Evolutionary conservation across 2,113 vertebrate genomes (phyloP).

Genomic region (Alces alces): DNA sequence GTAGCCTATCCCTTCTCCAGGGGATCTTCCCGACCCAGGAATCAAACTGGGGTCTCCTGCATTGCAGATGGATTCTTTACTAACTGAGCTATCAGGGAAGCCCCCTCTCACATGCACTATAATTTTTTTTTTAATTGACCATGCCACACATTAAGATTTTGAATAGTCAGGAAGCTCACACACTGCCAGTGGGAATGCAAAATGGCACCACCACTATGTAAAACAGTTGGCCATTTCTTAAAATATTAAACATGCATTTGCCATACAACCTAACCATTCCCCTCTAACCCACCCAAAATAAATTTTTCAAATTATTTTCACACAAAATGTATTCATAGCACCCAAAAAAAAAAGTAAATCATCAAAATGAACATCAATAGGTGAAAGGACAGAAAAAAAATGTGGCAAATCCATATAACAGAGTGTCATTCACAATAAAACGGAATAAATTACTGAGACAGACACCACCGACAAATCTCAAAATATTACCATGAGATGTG

Average conservation of each 20-base stretch:
- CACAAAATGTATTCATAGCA: neutral
- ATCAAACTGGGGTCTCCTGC: accelerated
- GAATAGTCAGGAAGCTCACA: neutral
- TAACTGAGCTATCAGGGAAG: neutral
- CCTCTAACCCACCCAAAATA: neutral
- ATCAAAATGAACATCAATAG: neutral
- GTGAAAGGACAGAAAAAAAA: neutral
- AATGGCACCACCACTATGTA: neutral
- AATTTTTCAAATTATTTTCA: neutral
- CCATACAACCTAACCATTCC: neutral
- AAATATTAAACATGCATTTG: neutral
- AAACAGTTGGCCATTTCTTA: neutral
- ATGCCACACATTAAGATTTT: accelerated
- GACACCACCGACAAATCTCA: accelerated
- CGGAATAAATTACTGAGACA: neutral
- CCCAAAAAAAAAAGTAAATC: too few species aligned
- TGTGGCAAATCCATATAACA: accelerated
- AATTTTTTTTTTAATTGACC: neutral
- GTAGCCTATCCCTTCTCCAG: neutral
- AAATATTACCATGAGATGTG: neutral
- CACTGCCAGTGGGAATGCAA: accelerated
- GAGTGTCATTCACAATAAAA: neutral
- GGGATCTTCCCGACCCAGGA: neutral
- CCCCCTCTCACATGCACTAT: neutral
- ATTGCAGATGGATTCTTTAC: neutral